phyloP scores from a whole-genome alignment of 2,113 vertebrate species.

The Psittacula cyanocephala region DNA sequence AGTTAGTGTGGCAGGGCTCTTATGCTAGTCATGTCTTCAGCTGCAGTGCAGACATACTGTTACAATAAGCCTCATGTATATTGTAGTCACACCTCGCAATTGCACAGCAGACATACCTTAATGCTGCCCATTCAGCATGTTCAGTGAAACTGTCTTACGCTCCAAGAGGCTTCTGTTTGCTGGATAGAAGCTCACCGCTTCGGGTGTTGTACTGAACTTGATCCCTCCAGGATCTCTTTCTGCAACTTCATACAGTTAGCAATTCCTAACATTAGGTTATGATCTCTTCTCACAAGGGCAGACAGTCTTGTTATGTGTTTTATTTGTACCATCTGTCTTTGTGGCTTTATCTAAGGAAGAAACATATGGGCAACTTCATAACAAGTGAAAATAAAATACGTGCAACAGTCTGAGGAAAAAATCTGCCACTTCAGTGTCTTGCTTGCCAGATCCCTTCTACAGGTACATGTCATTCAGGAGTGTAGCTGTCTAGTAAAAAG shows the following conservation, averaged over 20 bases:
- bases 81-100: accelerated
- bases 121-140: background rate
- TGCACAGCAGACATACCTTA: background rate
- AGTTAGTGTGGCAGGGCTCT: background rate
- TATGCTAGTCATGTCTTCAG: background rate
- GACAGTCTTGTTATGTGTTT: background rate
- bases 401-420: background rate
- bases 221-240: background rate
- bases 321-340: conserved; percentile 1
- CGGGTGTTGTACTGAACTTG: background rate
- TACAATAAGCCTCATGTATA: background rate
- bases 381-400: background rate
- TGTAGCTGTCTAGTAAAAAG: background rate
- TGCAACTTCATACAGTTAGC: background rate
- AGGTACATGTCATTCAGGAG: background rate
- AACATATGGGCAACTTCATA: background rate
- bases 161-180: background rate
- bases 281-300: background rate
- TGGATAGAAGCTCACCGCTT: background rate
- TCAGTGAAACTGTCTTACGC: background rate
- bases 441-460: background rate
- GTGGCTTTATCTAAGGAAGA: background rate
- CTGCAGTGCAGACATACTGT: background rate
- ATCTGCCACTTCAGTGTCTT: background rate
- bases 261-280: background rate